Conservation (phyloP, 2,888 invertebrate species). For the Dolichomitus sp. region DNA sequence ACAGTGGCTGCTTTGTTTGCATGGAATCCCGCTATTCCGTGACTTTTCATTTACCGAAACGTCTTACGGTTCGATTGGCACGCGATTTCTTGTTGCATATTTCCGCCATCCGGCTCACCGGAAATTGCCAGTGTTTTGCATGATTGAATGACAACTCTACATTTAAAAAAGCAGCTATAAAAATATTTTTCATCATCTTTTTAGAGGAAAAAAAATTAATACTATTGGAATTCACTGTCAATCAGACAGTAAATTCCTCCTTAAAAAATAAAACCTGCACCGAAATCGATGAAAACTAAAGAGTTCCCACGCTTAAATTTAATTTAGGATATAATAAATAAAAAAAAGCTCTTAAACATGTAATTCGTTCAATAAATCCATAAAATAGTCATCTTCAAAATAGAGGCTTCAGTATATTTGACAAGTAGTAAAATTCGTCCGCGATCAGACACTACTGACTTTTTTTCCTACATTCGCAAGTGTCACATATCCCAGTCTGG, state of each 20-base stretch:
- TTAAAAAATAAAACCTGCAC: no score
- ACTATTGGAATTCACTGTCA: no score
- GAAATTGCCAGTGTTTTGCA: not conserved
- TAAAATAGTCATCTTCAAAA: not conserved
- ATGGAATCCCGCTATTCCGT: constrained; percentile 32
- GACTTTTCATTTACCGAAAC: constrained; percentile 31
- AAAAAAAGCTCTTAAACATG: not conserved
- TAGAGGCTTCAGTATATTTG: not conserved
- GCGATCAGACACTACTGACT: constrained; percentile 12
- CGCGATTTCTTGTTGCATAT: not conserved
- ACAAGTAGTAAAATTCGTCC: constrained; percentile 14
- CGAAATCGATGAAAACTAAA: no score
- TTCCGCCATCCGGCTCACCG: not conserved
- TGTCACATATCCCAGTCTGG: not conserved
- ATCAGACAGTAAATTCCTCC: no score
- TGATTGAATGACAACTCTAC: not conserved
- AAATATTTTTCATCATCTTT: not conserved
- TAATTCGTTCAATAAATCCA: not conserved
- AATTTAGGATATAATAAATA: not conserved
- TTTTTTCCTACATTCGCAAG: not conserved
- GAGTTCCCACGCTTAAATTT: not conserved
- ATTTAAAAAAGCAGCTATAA: not conserved
- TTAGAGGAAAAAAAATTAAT: no score
- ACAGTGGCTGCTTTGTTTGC: constrained; percentile 42
- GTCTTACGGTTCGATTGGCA: constrained; percentile 20